Evolutionary conservation across 2,113 vertebrate species (phyloP), one percentile per base, ranked within the genome.

Genomic region (Ptilonorhynchus violaceus): DNA sequence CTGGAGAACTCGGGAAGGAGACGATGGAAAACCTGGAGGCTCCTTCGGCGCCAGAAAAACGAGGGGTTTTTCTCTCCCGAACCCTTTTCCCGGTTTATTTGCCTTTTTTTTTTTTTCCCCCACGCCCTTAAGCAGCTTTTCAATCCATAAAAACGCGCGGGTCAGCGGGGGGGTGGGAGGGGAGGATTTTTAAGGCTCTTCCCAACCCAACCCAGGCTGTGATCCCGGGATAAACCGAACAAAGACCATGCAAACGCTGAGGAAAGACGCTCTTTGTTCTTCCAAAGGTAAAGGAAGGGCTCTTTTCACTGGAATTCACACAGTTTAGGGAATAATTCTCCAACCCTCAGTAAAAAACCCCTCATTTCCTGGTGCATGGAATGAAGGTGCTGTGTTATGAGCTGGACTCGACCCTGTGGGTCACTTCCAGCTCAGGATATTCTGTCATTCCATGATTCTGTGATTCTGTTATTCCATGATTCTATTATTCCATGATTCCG

Each of bases 1-100:
- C 97, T 93, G 80, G 86, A 79, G 91, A 97, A 92, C 92, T 73
- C 52, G 33, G 68, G 96, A 41, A 95, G 83, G 96, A 91, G 62
- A 94, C 31, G 3, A 27, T 90, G 91, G n/a, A 83, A 66, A 82
- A 63, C 46, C 47, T 2, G 55, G 19, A 15, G 25, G 42, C 52
- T 66, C 15, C 50, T 59, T 4, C 72, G 3, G 58, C 58, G 22
- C 42, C 30, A 53, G 11, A 11, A 24, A 16, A 31, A 18, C 4
- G 2, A 14, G 10, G 25, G 19, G 1, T 0, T 6, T 14, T 58
- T 15, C 52, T 53, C n/a, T 20, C 37, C 35, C 10, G 14, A 50
- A 66, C 42, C 30, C 30, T 62, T 28, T 28, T 15, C 58, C 33
- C 49, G 59, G 5, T 72, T 67, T 35, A 15, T 69, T 76, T 59